Evolutionary conservation across 2,113 vertebrate species (phyloP).

Genomic region (Anas platyrhynchos): DNA sequence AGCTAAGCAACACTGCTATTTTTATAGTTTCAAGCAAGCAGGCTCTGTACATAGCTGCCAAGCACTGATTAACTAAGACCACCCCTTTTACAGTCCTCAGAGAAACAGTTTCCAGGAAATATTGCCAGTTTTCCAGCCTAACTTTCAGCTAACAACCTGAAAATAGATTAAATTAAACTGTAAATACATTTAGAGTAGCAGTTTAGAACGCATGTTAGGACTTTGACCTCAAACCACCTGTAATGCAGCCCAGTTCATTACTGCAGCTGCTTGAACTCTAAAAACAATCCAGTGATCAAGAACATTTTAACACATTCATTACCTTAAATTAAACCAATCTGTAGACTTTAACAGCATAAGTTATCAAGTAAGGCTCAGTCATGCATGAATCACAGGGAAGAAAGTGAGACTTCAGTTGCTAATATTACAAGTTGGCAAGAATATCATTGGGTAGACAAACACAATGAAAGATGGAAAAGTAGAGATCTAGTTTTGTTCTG

Average conservation of each 20-base stretch:
- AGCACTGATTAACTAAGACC: not conserved
- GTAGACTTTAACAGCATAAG: not conserved
- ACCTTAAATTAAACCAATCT: not conserved
- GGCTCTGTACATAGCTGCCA: not conserved
- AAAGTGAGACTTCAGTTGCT: too few relatives aligned
- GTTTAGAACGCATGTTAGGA: not conserved
- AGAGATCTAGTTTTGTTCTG: too few relatives aligned
- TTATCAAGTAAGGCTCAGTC: not conserved
- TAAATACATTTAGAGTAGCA: not conserved
- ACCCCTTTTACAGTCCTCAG: not conserved
- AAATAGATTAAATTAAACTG: not conserved
- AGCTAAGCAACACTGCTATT: not conserved
- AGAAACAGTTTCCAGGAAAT: not conserved
- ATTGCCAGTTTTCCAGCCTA: not conserved
- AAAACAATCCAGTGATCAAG: not conserved
- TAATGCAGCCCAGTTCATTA: not conserved
- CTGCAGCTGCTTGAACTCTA: not conserved
- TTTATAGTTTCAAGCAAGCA: conserved; percentile 1
- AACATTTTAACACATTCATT: not conserved
- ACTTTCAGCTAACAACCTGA: not conserved
- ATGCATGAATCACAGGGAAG: not conserved
- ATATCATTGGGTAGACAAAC: not conserved
- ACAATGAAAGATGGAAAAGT: not conserved
- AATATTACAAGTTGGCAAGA: not conserved
- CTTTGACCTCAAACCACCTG: not conserved